phyloP scores from a whole-genome alignment of 2,888 invertebrate genomes.

The Megalurothrips usitatus region DNA sequence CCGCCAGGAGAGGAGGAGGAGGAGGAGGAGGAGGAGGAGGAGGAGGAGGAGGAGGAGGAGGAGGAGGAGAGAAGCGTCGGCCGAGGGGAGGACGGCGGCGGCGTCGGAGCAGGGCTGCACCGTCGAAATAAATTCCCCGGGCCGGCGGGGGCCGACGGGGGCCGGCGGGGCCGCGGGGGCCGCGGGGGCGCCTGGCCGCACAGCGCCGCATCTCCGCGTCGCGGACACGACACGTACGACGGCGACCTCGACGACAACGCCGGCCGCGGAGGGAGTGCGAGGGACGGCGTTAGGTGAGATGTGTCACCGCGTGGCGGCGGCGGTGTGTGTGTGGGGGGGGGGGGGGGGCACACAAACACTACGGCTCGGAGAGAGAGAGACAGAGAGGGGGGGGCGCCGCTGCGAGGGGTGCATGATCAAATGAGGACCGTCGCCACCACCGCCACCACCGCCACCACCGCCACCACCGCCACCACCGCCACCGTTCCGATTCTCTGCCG shows the following conservation, averaged over 20 bases:
- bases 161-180: background rate
- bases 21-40: background rate
- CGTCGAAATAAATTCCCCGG: constrained; percentile 10
- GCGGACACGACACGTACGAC: too few relatives aligned
- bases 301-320: background rate
- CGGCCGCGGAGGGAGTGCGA: too few relatives aligned
- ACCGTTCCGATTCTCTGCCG: background rate
- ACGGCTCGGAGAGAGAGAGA: background rate
- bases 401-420: constrained; percentile 15
- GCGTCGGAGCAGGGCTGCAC: background rate
- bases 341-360: background rate
- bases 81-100: background rate
- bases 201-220: background rate
- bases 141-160: background rate
- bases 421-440: background rate
- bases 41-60: background rate
- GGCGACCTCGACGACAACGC: too few relatives aligned
- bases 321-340: background rate
- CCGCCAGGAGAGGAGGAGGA: background rate
- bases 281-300: constrained; percentile 4
- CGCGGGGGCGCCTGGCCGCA: background rate
- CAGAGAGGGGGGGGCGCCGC: background rate
- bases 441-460: too few relatives aligned
- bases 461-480: too few relatives aligned
- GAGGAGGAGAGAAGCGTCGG: background rate